Evolutionary conservation across 2,113 vertebrate species (phyloP), one percentile per base, ranked within the genome.

Genomic region (Arothron firmamentum): DNA sequence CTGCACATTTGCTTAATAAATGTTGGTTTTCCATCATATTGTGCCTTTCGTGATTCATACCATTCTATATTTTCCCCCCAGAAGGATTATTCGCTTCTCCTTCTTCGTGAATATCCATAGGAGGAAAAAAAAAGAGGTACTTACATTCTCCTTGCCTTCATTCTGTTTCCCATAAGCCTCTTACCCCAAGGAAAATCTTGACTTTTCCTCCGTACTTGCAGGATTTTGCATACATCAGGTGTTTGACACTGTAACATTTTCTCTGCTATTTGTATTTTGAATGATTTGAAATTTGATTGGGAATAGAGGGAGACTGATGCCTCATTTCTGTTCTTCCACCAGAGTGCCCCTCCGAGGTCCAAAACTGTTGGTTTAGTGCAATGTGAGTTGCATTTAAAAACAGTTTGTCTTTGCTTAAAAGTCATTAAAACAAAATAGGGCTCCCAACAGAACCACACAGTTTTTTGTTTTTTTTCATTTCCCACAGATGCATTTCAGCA

Each of bases 311-410:
- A 13, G 5, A 67, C 57, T 43, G 34, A 19, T 65, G 55, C 52
- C 52, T 71, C 67, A 48, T 62, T 42, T 51, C 62, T 52, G 65
- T 74, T 64, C 60, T 47, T 82, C 62, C 53, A 52, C 58, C 42
- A 17, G 14, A 10, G 72, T 71, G 45, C 52, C 38, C 66, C 67
- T 2, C 43, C 21, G 50, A 65, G 41, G 74, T 65, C 60, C 68
- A 48, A n/a, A 54, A 52, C 79, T 71, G 75, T 59, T 48, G 49
- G 46, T 67, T 70, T 59, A 45, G 16, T 82, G 64, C 67, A 63
- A 46, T 55, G 67, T 68, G 79, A 80, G 71, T 75, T 46, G 43
- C 62, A 75, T 75, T 75, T 72, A 79, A 73, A 72, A 55, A 51
- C 14, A 21, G 56, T 70, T 59, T 58, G 55, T 59, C 74, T 62